These are phyloP conservation scores for Erpetoichthys calabaricus DNA, from an alignment of 2,797 vertebrate genomes.

Conservation along the genomic window DNA sequence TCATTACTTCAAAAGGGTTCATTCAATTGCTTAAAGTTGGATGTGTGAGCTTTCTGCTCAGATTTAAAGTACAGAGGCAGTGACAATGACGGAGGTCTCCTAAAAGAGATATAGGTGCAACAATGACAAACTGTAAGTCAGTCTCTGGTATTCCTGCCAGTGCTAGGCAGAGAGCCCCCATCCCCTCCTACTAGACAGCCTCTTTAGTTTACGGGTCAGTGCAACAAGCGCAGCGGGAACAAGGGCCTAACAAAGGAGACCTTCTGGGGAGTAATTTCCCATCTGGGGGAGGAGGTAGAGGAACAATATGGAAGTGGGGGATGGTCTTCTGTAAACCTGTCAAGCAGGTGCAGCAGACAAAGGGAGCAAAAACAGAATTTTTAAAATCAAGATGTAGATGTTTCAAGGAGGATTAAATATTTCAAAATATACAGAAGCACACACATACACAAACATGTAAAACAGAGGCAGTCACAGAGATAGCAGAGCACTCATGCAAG, in stretches of 20 bases:
- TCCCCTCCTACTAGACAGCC: background rate
- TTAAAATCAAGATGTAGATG: too few species aligned
- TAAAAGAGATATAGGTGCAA: constrained; percentile 34
- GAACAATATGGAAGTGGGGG: too few species aligned
- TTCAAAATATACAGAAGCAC: too few species aligned
- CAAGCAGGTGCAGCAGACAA: too few species aligned
- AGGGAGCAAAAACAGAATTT: too few species aligned
- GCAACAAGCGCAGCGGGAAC: constrained; percentile 26
- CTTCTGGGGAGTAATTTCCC: constrained; percentile 29
- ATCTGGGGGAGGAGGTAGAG: constrained; percentile 21
- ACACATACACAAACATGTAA: too few species aligned
- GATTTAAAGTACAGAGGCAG: background rate
- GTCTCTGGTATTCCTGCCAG: background rate
- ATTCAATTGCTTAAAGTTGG: too few species aligned
- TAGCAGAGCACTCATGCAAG: too few species aligned
- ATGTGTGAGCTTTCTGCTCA: background rate
- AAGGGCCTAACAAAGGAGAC: constrained; percentile 34
- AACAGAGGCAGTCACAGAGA: too few species aligned
- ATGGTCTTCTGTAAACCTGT: too few species aligned
- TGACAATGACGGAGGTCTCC: constrained; percentile 26
- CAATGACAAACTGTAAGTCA: constrained; percentile 25
- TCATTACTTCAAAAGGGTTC: too few species aligned
- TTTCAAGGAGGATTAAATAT: too few species aligned
- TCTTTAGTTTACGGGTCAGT: constrained; percentile 10
- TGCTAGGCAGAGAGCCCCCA: constrained; percentile 1